Evolutionary conservation across 2,113 vertebrate species (phyloP), one percentile per base, ranked within the genome.

Genomic region (Ptilonorhynchus violaceus): DNA sequence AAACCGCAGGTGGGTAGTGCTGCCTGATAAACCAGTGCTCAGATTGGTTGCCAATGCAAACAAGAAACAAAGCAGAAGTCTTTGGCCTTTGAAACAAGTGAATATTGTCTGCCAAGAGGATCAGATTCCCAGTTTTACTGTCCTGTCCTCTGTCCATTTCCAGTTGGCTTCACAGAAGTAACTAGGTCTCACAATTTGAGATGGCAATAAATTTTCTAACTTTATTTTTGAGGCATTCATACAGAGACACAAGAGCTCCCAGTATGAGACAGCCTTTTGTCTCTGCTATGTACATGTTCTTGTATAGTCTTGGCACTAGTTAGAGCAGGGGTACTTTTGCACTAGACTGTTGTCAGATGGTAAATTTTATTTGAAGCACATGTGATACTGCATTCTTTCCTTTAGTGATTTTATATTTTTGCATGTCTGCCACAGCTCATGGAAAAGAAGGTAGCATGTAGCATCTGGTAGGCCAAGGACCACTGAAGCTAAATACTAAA

Each of bases 1-100:
- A 58, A 39, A 64, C 22, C 0, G 0, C 2, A 4, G 30, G 33
- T 67, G 42, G 39, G 37, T 20, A 44, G n/a, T 8, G 13, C 58
- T 90, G 79, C 41, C 88, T 50, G 37, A 77, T 46, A 73, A 88
- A 69, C 28, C 31, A 39, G 28, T 7, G 13, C 35, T 62, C 47
- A 50, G 13, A 28, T 1, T 58, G 53, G 37, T 35, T 33, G n/a
- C 2, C 11, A 76, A 21, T 42, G 28, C 37, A 90, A 82, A 58
- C 33, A 79, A 50, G 50, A 63, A 89, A 67, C 6, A 94, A 86
- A 16, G 4, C 23, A 55, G 19, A 85, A 62, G 49, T 31, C 42
- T 39, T 66, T 50, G 39, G 64, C 16, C 49, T 69, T 64, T 52
- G 37, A 58, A 87, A 59, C 20, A 50, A 63, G 14, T 30, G 27